Base-by-base conservation (phyloP, 2,797 vertebrate genomes). In the Scarus forsteni region DNA sequence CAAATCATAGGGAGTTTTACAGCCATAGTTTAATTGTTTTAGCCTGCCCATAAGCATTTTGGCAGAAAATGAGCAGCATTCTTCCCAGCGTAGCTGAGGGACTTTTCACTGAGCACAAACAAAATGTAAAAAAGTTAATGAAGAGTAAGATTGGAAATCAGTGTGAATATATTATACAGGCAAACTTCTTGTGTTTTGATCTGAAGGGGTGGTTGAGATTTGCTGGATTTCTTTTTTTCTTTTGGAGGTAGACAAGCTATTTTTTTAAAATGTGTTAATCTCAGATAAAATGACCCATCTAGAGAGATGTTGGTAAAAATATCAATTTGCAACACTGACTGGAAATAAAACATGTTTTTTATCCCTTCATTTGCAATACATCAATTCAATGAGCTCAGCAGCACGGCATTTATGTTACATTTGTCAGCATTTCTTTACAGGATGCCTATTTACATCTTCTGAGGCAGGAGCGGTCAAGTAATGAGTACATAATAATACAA, bases 1-100 rank as follows among this genome's bases (percentile, higher is more conserved):
- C 46, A 59, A 78, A 59, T 76, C 44, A 55, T 36, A 60, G 12
- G 64, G 50, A 60, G 66, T 46, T 69, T 59, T 74, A 60, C 63
- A 54, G 58, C 38, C 38, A 39, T 46, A 58, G 59, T 48, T 27
- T n/a, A 46, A 70, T 62, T 35, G 54, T 43, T 40, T 70, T 42
- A 57, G 34, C 19, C 4, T 50, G 55, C 50, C 39, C 6, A 45
- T 43, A 54, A 70, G 63, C 40, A 14, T 74, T 54, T 39, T 61
- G 51, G 50, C 50, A 39, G 59, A 69, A 75, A n/a, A 51, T 46
- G 15, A 53, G 56, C 18, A 27, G 44, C 39, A 27, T 54, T 65
- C 5, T 10, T 0, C 10, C 13, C 45, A 15, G 38, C 10, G 2
- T n/a, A 65, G 43, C 46, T 43, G 62, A 11, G 64, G 38, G 16